phyloP scores from a whole-genome alignment of 2,888 invertebrate genomes.

The Calameuta pallipes region DNA sequence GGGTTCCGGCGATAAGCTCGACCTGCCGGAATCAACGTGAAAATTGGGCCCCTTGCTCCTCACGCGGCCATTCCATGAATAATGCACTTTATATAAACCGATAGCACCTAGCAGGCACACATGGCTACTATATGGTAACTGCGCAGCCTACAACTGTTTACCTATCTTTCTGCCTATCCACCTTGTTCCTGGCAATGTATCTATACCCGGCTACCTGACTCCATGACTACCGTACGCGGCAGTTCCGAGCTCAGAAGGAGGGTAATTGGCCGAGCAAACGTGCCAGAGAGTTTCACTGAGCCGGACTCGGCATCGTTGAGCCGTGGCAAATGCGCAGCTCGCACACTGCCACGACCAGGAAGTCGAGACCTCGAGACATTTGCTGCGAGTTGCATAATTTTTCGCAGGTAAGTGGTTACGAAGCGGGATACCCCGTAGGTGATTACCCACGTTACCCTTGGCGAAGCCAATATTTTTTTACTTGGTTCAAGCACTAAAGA shows the following conservation, averaged over 20 bases:
- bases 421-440: not conserved
- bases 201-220: not conserved
- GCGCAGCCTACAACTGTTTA: not conserved
- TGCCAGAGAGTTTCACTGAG: not conserved
- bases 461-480: not conserved
- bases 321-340: not conserved
- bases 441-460: not conserved
- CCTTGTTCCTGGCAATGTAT: not conserved
- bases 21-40: slow-evolving; percentile 3
- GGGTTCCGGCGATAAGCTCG: not conserved
- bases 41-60: not conserved
- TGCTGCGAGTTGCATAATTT: not conserved
- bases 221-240: not conserved
- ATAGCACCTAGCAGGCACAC: not conserved
- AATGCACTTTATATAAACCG: not conserved
- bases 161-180: not conserved
- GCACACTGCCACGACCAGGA: not conserved
- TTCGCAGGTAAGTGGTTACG: not conserved
- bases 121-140: not conserved
- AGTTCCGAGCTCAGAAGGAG: not conserved
- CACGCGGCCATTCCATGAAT: not conserved
- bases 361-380: not conserved
- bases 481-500: not conserved
- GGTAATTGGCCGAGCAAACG: not conserved
- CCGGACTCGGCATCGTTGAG: not conserved